Evolutionary conservation across 2,888 invertebrate genomes (phyloP), one percentile per base, ranked within the genome.

Genomic region (Megaustenia siamemsis): DNA sequence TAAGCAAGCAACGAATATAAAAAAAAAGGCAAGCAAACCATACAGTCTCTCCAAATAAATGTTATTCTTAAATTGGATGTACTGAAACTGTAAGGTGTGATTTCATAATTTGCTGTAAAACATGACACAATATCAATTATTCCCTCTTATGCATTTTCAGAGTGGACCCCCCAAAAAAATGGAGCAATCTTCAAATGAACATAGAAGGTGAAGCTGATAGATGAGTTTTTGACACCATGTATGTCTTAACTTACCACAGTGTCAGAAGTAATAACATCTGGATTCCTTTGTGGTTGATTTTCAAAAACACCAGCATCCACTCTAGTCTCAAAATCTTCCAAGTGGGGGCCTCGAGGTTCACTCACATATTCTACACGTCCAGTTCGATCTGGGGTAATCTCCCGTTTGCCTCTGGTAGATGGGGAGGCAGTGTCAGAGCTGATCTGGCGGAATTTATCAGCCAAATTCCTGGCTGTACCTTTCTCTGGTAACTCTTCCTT

Each of bases 391-490:
- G 91, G 91, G n/a, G 91, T 91, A 10, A 92, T 81, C 84, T 92
- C 92, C 80, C 89, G 86, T 81, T 89, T 89, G 60, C 84, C 87
- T 12, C 84, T 43, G 3, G 75, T 24, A 35, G 79, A 18, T 3
- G 53, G 32, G n/a, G 83, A 43, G 28, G 45, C 40, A 35, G 81
- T 77, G 8, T 78, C 83, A 5, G 43, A 24, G 38, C 82, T 82
- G 95, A 98, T 96, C 86, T 97, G 97, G 94, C 98, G 98, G 94
- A 98, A 98, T 92, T 96, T 96, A 93, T 97, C 97, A 83, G 97
- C 96, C 89, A 98, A 95, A 93, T 94, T 95, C 89, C 96, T 97
- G 81, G 98, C 97, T 32, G 97, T 97, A 93, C 98, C 98, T 84
- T 93, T 88, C 88, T 92, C 93, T 87, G 93, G 94, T 92, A 89